These are phyloP conservation scores for Pangasianodon hypophthalmus DNA, from an alignment of 2,113 vertebrate species.

Conservation along the genomic window DNA sequence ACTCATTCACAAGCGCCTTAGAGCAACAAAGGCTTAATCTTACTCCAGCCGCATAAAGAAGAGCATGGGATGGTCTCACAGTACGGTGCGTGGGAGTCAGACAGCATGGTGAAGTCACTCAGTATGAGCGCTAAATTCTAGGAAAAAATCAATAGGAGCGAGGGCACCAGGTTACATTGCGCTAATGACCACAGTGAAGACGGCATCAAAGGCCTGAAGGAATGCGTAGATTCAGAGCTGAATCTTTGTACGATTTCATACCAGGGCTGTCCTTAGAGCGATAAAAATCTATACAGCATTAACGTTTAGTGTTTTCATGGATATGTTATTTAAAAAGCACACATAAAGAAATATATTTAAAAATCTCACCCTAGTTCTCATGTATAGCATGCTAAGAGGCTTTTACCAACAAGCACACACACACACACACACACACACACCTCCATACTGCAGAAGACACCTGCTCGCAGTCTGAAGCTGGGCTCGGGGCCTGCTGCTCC, in stretches of 20 bases:
- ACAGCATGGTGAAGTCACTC: slow-evolving; percentile 25
- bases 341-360: neutral
- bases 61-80: slow-evolving; percentile 35
- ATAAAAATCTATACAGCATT: neutral
- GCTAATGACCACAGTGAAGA: slow-evolving; percentile 39
- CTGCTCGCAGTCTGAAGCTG: slow-evolving; percentile 69
- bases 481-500: slow-evolving; percentile 67
- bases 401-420: neutral
- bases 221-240: slow-evolving; percentile 25
- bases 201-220: slow-evolving; percentile 24
- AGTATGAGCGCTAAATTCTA: slow-evolving; percentile 18
- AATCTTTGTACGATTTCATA: neutral
- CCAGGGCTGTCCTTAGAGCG: neutral
- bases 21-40: slow-evolving; percentile 48
- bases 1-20: slow-evolving; percentile 38
- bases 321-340: neutral
- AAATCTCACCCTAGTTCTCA: neutral
- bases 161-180: slow-evolving; percentile 31
- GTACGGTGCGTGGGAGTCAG: slow-evolving; percentile 31
- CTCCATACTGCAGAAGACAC: slow-evolving; percentile 65
- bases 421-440: neutral
- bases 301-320: neutral
- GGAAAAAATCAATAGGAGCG: slow-evolving; percentile 10
- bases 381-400: neutral
- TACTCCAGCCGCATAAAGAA: slow-evolving; percentile 36